phyloP scores from a whole-genome alignment of 2,888 invertebrate genomes.

The Keiferia lycopersicella region DNA sequence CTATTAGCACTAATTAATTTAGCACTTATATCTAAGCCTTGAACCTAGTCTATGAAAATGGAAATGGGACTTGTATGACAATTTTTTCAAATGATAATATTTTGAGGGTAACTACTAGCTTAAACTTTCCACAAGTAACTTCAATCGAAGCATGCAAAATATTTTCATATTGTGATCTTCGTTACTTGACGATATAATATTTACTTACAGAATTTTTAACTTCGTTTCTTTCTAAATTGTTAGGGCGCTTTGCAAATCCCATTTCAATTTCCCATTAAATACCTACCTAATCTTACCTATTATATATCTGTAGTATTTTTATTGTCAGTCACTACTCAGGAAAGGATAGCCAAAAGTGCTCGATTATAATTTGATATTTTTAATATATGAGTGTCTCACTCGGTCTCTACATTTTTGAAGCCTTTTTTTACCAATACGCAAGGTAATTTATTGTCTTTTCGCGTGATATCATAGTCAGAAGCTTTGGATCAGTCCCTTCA shows the following conservation, averaged over 20 bases:
- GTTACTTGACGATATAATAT: background rate
- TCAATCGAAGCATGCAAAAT: no score
- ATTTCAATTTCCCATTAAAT: background rate
- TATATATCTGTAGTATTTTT: constrained; percentile 23
- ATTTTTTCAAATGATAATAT: background rate
- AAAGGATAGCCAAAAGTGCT: constrained; percentile 27
- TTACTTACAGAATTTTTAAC: no score
- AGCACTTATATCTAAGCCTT: constrained; percentile 21
- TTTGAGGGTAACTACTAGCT: no score
- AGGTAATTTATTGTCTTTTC: constrained; percentile 21
- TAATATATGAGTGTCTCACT: background rate
- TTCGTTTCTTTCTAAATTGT: background rate
- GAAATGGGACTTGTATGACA: background rate
- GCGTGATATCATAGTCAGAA: background rate
- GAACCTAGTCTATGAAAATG: background rate
- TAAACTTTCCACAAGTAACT: no score
- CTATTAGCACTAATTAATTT: constrained; percentile 29
- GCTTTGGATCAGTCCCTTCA: background rate
- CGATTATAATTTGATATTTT: background rate
- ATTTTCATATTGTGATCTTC: no score
- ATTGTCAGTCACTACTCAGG: constrained; percentile 44
- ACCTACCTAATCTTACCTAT: constrained; percentile 39
- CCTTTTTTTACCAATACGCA: no score
- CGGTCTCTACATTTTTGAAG: no score
- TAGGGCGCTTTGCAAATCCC: background rate